Evolutionary conservation across 2,113 vertebrate species (phyloP).

Genomic region (Pteropus alecto): DNA sequence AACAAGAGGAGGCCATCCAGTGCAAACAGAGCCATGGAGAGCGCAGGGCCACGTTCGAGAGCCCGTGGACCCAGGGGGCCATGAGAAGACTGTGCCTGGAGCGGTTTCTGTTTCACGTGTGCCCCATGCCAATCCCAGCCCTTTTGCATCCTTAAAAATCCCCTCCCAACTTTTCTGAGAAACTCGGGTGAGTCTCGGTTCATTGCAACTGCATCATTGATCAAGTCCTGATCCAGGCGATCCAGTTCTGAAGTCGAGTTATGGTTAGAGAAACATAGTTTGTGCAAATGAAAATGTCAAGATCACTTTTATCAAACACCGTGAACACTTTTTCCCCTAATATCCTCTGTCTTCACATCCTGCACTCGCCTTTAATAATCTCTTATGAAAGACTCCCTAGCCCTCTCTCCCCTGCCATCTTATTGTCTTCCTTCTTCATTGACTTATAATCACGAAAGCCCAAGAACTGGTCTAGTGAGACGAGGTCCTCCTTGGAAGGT

Average conservation of each 20-base stretch:
- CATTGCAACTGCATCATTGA: not conserved
- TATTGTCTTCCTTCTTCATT: not conserved
- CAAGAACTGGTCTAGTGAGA: not conserved
- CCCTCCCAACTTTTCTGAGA: not conserved
- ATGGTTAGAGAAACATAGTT: not conserved
- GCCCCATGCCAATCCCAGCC: not conserved
- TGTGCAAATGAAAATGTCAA: not conserved
- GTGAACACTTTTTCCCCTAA: not conserved
- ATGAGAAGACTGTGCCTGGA: not conserved
- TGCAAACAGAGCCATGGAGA: not conserved
- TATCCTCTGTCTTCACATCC: not conserved
- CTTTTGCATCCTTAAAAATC: not conserved
- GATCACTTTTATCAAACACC: not conserved
- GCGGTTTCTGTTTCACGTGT: not conserved
- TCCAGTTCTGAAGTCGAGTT: not conserved
- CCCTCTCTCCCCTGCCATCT: not conserved
- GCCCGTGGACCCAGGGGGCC: rapidly evolving
- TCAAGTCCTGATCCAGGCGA: not conserved
- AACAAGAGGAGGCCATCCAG: not conserved
- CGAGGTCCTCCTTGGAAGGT: not conserved
- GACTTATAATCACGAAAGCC: not conserved
- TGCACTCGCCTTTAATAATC: not conserved
- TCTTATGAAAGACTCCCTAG: not conserved
- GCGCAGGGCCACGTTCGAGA: not conserved
- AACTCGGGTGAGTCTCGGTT: not conserved